phyloP scores from a whole-genome alignment of 2,888 invertebrate species.

The Dasysyrphus albostriatus region DNA sequence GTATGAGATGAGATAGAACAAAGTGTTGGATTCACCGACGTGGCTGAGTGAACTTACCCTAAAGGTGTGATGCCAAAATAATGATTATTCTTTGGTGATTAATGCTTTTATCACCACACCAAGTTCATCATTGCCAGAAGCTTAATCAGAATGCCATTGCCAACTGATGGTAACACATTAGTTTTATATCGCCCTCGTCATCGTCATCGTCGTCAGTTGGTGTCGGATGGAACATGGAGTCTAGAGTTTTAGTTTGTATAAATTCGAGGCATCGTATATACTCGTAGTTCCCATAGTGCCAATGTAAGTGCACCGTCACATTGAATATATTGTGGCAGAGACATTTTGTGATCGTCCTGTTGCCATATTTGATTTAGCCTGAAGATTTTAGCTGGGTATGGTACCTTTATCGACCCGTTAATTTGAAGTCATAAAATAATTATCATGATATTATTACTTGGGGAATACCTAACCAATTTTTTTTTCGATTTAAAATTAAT shows the following conservation, averaged over 20 bases:
- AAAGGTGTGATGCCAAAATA: constrained; percentile 76
- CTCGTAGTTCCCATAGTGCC: constrained; percentile 58
- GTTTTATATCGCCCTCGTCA: constrained; percentile 79
- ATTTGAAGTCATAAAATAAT: constrained; percentile 83
- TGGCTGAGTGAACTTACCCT: constrained; percentile 75
- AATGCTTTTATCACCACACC: constrained; percentile 84
- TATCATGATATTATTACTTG: constrained; percentile 83
- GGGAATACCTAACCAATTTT: constrained; percentile 79
- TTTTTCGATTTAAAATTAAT: constrained; percentile 66
- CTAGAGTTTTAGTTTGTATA: constrained; percentile 4
- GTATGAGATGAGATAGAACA: constrained; percentile 27
- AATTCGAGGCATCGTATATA: constrained; percentile 35
- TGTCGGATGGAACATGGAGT: background rate
- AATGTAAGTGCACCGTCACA: constrained; percentile 41
- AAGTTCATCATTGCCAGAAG: constrained; percentile 83
- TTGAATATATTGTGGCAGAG: constrained; percentile 14
- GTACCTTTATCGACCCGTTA: constrained; percentile 61
- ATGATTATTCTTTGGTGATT: constrained; percentile 83
- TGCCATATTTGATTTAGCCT: constrained; percentile 65
- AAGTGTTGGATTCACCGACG: constrained; percentile 65
- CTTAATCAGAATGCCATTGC: constrained; percentile 83
- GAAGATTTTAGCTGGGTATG: constrained; percentile 55
- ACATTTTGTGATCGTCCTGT: constrained; percentile 53
- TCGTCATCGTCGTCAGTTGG: constrained; percentile 73
- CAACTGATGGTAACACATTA: constrained; percentile 83